Evolutionary conservation across 2,888 invertebrate species (phyloP).

Genomic region (Pseudeuparius sepicola): DNA sequence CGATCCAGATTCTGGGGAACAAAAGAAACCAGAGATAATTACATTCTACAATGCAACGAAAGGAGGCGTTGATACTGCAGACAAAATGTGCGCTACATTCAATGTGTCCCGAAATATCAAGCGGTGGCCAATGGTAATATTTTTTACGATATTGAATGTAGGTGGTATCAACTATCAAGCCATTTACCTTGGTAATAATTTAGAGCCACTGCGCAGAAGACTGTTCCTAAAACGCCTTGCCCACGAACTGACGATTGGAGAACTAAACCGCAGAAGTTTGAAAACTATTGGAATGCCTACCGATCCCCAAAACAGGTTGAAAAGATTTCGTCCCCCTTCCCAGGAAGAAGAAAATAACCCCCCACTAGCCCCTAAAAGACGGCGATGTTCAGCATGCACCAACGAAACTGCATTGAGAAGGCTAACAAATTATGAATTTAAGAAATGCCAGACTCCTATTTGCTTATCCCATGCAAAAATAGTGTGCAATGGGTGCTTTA

Average conservation of each 20-base stretch:
- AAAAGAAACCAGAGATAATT: conserved; percentile 22
- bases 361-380: conserved; percentile 10
- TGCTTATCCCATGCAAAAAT: too few relatives aligned
- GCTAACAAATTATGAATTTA: conserved; percentile 7
- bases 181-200: conserved; percentile 3
- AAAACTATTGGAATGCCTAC: conserved; percentile 11
- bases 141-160: conserved; percentile 23
- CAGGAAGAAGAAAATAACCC: too few relatives aligned
- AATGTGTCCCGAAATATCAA: conserved; percentile 24
- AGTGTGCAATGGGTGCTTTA: too few relatives aligned
- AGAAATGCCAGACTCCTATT: conserved; percentile 7
- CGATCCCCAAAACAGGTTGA: conserved; percentile 10
- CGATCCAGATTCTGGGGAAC: conserved; percentile 10
- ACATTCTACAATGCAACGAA: conserved; percentile 26
- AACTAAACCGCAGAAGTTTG: conserved; percentile 13
- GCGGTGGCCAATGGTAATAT: conserved; percentile 27
- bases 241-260: conserved; percentile 11
- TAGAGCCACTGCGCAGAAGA: conserved; percentile 2
- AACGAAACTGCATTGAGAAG: conserved; percentile 7
- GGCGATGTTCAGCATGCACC: conserved; percentile 13
- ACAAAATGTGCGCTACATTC: conserved; percentile 27
- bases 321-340: conserved; percentile 14
- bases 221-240: conserved; percentile 8
- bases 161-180: conserved; percentile 18
- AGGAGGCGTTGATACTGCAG: conserved; percentile 26